Evolutionary conservation across 2,113 vertebrate genomes (phyloP).

Genomic region (Lepidothrix coronata): DNA sequence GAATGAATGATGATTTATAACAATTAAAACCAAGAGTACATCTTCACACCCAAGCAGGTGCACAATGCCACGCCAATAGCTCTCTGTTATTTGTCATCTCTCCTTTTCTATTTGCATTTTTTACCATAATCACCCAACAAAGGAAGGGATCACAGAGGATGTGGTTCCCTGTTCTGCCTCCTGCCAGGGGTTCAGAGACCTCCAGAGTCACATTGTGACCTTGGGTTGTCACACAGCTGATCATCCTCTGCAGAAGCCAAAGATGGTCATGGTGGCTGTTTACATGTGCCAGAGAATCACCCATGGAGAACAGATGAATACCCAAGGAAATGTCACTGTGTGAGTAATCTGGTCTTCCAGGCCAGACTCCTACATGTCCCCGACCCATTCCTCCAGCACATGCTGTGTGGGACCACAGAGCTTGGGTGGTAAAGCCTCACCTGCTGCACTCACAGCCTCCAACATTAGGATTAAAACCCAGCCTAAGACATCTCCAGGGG

Average conservation of each 20-base stretch:
- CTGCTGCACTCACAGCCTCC: not conserved
- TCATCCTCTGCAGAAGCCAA: not conserved
- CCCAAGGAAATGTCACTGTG: rapidly evolving
- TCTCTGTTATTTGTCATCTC: not conserved
- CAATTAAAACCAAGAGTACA: not conserved
- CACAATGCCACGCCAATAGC: rapidly evolving
- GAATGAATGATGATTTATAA: rapidly evolving
- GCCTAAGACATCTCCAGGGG: not conserved
- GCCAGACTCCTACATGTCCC: not conserved
- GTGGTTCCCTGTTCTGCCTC: not conserved
- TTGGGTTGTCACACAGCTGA: not conserved
- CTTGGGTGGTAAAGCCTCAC: rapidly evolving
- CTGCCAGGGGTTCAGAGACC: not conserved
- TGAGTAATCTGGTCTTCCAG: not conserved
- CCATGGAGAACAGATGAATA: rapidly evolving
- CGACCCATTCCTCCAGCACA: not conserved
- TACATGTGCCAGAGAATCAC: not conserved
- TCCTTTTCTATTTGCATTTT: not conserved
- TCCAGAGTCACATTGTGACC: rapidly evolving
- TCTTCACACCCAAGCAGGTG: not conserved
- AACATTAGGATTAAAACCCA: not conserved
- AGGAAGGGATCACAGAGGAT: not conserved
- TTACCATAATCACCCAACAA: not conserved
- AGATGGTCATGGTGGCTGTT: not conserved
- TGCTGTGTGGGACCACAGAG: not conserved